Evolutionary conservation across 2,797 vertebrate genomes (phyloP), one percentile per base, ranked within the genome.

Genomic region (Hoplostethus mediterraneus): DNA sequence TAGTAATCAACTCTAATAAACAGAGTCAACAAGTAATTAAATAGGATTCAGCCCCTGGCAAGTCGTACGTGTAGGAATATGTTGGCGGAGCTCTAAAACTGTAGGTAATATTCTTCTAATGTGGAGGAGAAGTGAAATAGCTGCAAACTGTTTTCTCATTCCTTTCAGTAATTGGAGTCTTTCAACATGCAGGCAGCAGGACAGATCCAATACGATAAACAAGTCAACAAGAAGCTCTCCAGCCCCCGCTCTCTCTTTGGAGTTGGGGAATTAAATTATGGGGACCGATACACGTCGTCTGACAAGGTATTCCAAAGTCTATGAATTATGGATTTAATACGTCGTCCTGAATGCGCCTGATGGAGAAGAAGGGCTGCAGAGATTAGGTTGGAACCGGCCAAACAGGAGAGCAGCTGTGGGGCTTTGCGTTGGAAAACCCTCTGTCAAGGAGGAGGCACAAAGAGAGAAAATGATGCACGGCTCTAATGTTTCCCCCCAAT

Each of bases 1-100:
- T 87, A 85, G 81, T 68, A 67, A 80, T 84, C 71, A 74, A 83
- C 68, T 84, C 58, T 80, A 84, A 79, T 87, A 90, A 91, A 90
- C 82, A 71, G 75, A 67, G 80, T 79, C 62, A 74, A 83, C 68
- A 72, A 79, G 71, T 83, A 78, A 92, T 89, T 88, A 79, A 80
- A 78, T 73, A 71, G 48, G 66, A 83, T 63, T 67, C 38, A 52
- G 73, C 62, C 61, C 60, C 36, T 52, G 75, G 76, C 1, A 10
- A 71, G 36, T 49, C 21, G 47, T 42, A 38, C 25, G 54, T 2
- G 5, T 44, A 5, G 73, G 60, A 64, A 30, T 63, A 72, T 45
- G 25, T 58, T 17, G 42, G 21, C 21, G 21, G 21, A 21, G n/a
- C n/a, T n/a, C n/a, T n/a, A n/a, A n/a, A n/a, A 21, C 11, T 12